Evolutionary conservation across 2,113 vertebrate genomes (phyloP), one percentile per base, ranked within the genome.

Genomic region (Erpornis zantholeuca): DNA sequence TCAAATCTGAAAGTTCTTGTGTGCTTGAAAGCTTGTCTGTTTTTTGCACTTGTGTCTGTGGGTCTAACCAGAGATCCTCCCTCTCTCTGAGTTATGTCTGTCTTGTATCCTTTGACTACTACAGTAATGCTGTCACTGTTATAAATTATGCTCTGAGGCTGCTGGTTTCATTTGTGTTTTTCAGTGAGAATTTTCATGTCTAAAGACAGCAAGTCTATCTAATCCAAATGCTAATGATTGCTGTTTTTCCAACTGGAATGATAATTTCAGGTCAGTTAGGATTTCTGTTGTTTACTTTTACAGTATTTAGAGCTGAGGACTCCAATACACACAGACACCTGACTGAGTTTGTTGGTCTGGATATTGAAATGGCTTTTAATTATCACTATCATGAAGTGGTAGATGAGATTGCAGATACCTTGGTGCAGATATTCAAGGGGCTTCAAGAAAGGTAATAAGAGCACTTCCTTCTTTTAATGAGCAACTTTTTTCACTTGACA

Each of bases 341-440:
- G 96, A 99, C 99, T 11, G 99, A 99, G 97, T 99, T 99, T 97
- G 99, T 99, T 97, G 99, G 99, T 80, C 98, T 99, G 98, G 99
- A 99, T 98, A 99, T 99, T 93, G 99, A 99, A 98, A 99, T 99
- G 99, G 98, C 99, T 71, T 99, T 99, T 97, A 99, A 98, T 98
- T 99, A 99, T 94, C 99, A 99, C 97, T 99, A 99, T 96, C 99
- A 99, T 64, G 99, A 99, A 97, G 99, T 99, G 92, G 97, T 99
- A 23, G 99, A 99, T 96, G 99, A 99, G 89, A 99, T 99, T 98
- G 99, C 99, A 42, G 98, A 99, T 93, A 99, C 99, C 82, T 98
- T 99, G 98, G 99, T 99, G 77, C 99, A 99, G 94, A 99, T 99
- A 98, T 99, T 99, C 98, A 99, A 99, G 97, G 99, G 99, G 52